A percentile compares a stretch with the other conserved stretches of the same genome.
Conservation (phyloP, 64 coral and sea anemone species). For the Montipora cactus region DNA sequence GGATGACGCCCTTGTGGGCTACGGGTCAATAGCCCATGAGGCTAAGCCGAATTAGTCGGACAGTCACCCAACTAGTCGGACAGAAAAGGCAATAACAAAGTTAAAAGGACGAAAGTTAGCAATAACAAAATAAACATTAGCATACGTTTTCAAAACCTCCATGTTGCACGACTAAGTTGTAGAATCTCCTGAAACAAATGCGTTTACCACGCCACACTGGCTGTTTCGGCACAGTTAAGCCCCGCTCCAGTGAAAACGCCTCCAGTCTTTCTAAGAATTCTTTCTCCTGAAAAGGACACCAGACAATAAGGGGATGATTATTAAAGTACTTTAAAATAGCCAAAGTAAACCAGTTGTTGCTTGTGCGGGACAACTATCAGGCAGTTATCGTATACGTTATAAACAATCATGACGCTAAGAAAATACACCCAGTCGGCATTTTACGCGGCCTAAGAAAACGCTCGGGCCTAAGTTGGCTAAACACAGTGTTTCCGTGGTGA, state of each 20-base stretch:
- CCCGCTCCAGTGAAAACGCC: conserved; percentile 21
- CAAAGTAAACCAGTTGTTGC: not conserved
- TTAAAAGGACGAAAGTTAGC: no score
- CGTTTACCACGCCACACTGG: conserved; percentile 42
- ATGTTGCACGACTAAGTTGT: conserved; percentile 47
- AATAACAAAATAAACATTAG: not conserved
- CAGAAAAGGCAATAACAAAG: no score
- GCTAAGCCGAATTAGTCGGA: no score
- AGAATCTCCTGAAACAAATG: conserved; percentile 21
- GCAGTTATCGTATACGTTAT: no score
- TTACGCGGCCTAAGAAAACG: no score
- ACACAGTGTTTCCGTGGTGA: no score
- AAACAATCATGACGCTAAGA: no score
- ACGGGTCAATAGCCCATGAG: no score
- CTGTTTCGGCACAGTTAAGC: conserved; percentile 32
- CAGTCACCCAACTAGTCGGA: no score
- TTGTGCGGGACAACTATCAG: not conserved
- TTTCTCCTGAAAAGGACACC: conserved; percentile 19
- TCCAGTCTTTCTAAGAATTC: conserved; percentile 53
- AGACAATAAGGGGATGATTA: not conserved
- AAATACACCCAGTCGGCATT: no score
- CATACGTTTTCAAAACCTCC: conserved; percentile 64
- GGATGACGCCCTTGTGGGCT: no score
- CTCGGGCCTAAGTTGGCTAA: no score
- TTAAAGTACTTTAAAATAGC: not conserved